These are phyloP conservation scores for Mantis religiosa DNA, from an alignment of 2,888 invertebrate genomes.

Conservation along the genomic window DNA sequence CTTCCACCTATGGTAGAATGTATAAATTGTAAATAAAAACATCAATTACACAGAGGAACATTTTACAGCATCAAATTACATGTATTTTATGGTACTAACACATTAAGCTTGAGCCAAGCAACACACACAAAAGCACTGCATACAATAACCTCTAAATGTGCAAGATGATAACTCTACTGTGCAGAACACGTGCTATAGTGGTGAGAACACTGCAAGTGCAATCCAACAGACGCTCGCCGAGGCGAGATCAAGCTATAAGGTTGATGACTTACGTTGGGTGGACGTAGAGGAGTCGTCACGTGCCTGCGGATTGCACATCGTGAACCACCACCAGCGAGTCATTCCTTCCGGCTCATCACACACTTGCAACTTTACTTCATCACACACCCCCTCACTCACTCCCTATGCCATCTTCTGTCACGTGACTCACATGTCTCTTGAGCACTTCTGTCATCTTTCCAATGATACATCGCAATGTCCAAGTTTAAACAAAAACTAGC, in stretches of 20 bases:
- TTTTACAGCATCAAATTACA: too few species aligned
- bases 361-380: not conserved
- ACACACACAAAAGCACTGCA: not conserved
- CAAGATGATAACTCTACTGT: not conserved
- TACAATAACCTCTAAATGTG: not conserved
- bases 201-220: not conserved
- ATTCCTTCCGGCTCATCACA: constrained; percentile 45
- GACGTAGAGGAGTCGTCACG: constrained; percentile 44
- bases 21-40: too few species aligned
- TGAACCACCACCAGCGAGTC: constrained; percentile 63
- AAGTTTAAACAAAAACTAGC: not conserved
- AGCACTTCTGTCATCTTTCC: not conserved
- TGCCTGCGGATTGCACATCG: constrained; percentile 54
- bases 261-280: constrained; percentile 25
- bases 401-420: not conserved
- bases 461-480: not conserved
- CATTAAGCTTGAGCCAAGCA: too few species aligned
- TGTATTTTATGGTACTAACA: too few species aligned
- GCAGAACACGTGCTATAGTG: not conserved
- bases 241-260: not conserved
- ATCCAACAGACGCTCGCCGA: not conserved
- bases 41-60: too few species aligned
- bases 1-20: too few species aligned
- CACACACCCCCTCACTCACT: not conserved
- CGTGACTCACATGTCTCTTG: not conserved